Evolutionary conservation across 2,888 invertebrate species (phyloP).

Genomic region (Perizoma flavofasciatum): DNA sequence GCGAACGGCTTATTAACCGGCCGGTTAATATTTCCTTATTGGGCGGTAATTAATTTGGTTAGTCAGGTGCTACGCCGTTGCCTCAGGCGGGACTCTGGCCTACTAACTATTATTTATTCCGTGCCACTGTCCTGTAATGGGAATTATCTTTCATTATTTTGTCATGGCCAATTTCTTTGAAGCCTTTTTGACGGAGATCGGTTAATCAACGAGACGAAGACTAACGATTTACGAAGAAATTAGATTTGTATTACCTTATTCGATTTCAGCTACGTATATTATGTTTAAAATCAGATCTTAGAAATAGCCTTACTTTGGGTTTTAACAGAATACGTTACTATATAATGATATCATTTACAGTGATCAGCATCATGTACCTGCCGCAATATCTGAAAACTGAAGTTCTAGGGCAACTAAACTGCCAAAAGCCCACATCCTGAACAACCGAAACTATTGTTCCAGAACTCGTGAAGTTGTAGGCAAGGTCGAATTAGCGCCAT

Average conservation of each 20-base stretch:
- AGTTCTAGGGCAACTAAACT: constrained; percentile 2
- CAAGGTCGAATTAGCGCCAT: constrained; percentile 82
- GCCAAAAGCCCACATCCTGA: constrained; percentile 42
- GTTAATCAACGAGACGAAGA: constrained; percentile 64
- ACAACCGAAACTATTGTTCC: constrained; percentile 54
- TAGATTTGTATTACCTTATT: constrained; percentile 13
- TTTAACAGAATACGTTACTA: too few species aligned
- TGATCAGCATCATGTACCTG: neutral
- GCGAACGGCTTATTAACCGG: constrained; percentile 81
- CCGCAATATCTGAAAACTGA: neutral
- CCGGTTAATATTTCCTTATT: constrained; percentile 82
- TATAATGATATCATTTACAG: neutral
- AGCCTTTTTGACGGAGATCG: constrained; percentile 67
- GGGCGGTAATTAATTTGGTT: constrained; percentile 81
- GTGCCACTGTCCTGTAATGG: constrained; percentile 42
- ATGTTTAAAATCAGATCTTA: neutral
- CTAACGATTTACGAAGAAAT: constrained; percentile 13
- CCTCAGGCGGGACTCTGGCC: constrained; percentile 26
- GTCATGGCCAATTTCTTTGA: constrained; percentile 78
- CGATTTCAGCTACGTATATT: constrained; percentile 3
- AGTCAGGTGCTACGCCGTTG: constrained; percentile 72
- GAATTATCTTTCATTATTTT: constrained; percentile 79
- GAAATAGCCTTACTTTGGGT: too few species aligned
- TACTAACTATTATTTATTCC: constrained; percentile 14
- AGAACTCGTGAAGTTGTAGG: constrained; percentile 68